Evolutionary conservation across 2,797 vertebrate species (phyloP), one percentile per base, ranked within the genome.

Genomic region (Melanotaenia pygmaea): DNA sequence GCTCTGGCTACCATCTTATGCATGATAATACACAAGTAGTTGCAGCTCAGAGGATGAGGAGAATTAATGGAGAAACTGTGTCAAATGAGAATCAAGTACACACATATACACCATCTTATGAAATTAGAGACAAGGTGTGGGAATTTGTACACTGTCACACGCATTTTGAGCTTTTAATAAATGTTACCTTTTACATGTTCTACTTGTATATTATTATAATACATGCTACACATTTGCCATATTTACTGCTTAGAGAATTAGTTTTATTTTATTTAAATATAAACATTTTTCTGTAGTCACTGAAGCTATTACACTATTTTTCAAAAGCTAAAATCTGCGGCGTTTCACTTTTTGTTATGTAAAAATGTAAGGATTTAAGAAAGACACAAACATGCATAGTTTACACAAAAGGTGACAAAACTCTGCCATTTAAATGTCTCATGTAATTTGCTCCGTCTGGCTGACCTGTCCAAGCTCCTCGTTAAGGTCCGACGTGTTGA

Each of bases 401-500:
- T 34, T 18, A 30, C 3, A 56, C 18, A 35, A 34, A 80, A 3
- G 34, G 20, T 12, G 9, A 35, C 4, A 30, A 3, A 64, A 32
- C 43, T 59, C 18, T 57, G 32, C 24, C 13, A 57, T 53, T 68
- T 26, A 32, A 63, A 65, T 30, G 4, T 12, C 24, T 66, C 0
- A 37, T 58, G 37, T 16, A 1, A 38, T 35, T 45, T 10, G 28
- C 1, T 64, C 18, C 7, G 30, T 74, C 18, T n/a, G 11, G 16
- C 89, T 81, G 50, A 99, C 98, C 97, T 99, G 98, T 30, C 98
- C 98, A 0, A 99, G 96, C 88, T 99, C 98, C 82, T 99, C 98
- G 0, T 99, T 99, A 74, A 99, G 96, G 90, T 99, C 98, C 0
- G 98, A 99, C 18, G 98, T 99, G 87, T 99, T 99, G 86, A 99